Evolutionary conservation across 2,113 vertebrate genomes (phyloP).

Genomic region (Pseudopodoces humilis): DNA sequence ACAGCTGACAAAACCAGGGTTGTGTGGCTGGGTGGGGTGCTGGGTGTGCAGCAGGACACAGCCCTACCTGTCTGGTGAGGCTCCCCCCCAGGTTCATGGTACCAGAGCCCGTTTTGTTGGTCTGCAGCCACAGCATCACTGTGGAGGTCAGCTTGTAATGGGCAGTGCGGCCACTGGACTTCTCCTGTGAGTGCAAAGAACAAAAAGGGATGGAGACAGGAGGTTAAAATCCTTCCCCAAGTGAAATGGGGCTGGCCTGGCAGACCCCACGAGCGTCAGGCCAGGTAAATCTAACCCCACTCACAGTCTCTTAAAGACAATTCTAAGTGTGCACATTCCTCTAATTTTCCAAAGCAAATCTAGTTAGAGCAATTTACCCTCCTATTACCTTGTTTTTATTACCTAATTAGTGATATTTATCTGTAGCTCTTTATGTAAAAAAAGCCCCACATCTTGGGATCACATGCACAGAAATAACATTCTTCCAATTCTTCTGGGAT

Average conservation of each 20-base stretch:
- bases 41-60: background rate
- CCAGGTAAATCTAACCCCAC: rapidly evolving
- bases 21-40: background rate
- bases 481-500: background rate
- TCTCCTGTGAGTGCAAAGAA: conserved; percentile 78
- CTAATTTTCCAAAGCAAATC: background rate
- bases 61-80: conserved; percentile 93
- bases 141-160: conserved; percentile 99
- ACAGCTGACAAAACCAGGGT: background rate
- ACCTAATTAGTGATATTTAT: conserved; percentile 38
- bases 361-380: background rate
- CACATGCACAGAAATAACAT: background rate
- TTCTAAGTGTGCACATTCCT: background rate
- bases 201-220: background rate
- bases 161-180: conserved; percentile 96
- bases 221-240: background rate
- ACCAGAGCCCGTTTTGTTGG: conserved; percentile 94
- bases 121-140: conserved; percentile 99
- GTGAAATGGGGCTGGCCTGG: rapidly evolving
- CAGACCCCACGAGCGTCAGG: no score
- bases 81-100: conserved; percentile 99
- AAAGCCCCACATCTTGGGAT: background rate
- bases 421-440: conserved; percentile 1
- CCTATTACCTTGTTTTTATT: conserved; percentile 15
- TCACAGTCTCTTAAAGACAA: background rate